Evolutionary conservation across 1,140 invertebrate genomes (phyloP).

Genomic region (Leptonema lineaticorne): DNA sequence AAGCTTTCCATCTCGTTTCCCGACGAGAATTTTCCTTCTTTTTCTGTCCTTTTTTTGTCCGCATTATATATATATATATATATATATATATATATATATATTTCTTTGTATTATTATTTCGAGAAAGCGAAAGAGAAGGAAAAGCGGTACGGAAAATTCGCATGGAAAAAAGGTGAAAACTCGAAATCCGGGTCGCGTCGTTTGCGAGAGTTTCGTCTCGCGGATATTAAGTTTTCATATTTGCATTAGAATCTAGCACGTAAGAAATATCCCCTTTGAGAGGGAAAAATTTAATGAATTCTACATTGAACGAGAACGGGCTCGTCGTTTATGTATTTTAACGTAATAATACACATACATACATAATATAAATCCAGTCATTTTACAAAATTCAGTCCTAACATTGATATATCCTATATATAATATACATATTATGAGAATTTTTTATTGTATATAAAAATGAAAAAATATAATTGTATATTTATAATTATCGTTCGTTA

Average conservation of each 20-base stretch:
- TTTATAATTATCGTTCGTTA: too few relatives aligned
- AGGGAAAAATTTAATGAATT: slow-evolving; percentile 28
- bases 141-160: not conserved
- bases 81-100: too few relatives aligned
- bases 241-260: slow-evolving; percentile 31
- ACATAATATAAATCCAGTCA: too few relatives aligned
- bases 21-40: not conserved
- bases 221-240: slow-evolving; percentile 30
- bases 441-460: too few relatives aligned
- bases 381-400: too few relatives aligned
- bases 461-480: too few relatives aligned
- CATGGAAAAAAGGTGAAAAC: not conserved
- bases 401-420: too few relatives aligned
- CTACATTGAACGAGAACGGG: not conserved
- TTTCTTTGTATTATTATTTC: not conserved
- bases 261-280: slow-evolving; percentile 19
- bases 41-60: not conserved
- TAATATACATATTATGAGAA: too few relatives aligned
- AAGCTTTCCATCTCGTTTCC: slow-evolving; percentile 5
- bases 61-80: too few relatives aligned
- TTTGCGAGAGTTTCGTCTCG: slow-evolving; percentile 10
- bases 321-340: too few relatives aligned
- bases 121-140: not conserved
- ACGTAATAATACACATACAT: too few relatives aligned
- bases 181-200: not conserved